A percentile compares a stretch with the other conserved stretches of the same genome.
Evolutionary conservation across 2,797 vertebrate genomes (phyloP).

Genomic region (Hafferia zeledoni): DNA sequence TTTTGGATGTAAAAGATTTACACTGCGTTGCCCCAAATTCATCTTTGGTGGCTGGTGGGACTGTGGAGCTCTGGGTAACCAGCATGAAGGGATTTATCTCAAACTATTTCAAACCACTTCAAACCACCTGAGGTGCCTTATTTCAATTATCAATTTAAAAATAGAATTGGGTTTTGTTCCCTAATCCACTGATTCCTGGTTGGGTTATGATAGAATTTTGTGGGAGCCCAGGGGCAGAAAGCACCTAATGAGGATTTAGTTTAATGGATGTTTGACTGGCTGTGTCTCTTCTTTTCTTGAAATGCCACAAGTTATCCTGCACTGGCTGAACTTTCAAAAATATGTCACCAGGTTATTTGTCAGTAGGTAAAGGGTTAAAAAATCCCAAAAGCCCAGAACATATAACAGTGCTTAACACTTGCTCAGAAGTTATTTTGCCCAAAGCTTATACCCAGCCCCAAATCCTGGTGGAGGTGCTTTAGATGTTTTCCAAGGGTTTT

Average conservation of each 20-base stretch:
- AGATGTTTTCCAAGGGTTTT: neutral
- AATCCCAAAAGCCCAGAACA: no score
- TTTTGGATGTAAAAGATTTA: neutral
- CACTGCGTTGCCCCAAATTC: neutral
- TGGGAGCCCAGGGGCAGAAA: neutral
- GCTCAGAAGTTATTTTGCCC: neutral
- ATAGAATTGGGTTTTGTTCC: neutral
- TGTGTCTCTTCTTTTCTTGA: neutral
- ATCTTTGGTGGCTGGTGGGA: neutral
- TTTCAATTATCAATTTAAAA: slow-evolving; percentile 57
- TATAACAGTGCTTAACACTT: neutral
- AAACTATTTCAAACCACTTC: neutral
- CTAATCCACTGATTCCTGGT: slow-evolving; percentile 1
- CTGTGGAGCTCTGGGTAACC: neutral
- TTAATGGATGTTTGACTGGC: neutral
- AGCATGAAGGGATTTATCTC: neutral
- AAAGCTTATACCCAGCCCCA: neutral
- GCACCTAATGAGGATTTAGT: slow-evolving; percentile 13
- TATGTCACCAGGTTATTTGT: neutral
- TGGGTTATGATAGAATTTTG: neutral
- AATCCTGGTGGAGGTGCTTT: neutral
- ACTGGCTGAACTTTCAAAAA: neutral
- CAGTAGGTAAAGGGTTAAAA: neutral
- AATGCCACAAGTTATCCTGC: neutral
- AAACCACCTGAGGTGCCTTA: slow-evolving; percentile 1